Conservation (phyloP, 2,113 vertebrate species). For the Sitta europaea region DNA sequence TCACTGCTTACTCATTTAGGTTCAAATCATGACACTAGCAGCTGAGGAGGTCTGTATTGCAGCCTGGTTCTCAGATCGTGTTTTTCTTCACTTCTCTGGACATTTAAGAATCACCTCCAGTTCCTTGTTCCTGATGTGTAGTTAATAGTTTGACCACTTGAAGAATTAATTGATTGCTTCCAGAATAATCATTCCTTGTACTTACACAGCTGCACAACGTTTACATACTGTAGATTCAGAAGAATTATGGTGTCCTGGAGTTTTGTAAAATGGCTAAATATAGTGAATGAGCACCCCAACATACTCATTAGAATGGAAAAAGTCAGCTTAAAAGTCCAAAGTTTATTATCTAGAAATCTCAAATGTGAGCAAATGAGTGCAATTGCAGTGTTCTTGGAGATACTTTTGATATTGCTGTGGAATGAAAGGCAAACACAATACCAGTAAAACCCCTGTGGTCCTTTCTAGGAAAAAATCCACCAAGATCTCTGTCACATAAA, state of each 20-base stretch:
- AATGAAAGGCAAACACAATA: neutral
- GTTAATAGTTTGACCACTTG: neutral
- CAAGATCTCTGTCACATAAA: neutral
- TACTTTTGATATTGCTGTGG: neutral
- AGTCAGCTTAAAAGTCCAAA: neutral
- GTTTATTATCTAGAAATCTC: neutral
- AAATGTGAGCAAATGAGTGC: neutral
- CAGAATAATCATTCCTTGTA: neutral
- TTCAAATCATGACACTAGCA: neutral
- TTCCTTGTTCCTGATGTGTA: neutral
- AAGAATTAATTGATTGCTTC: neutral
- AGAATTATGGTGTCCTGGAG: neutral
- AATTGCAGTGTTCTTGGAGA: neutral
- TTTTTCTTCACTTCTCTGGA: neutral
- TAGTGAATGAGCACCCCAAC: neutral
- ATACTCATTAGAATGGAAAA: neutral
- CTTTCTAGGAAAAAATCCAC: neutral
- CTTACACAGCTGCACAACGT: neutral
- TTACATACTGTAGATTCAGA: neutral
- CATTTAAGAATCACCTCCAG: neutral
- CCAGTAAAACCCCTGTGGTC: neutral
- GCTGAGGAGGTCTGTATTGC: neutral
- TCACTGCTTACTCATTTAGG: neutral
- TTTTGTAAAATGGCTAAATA: neutral
- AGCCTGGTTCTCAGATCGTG: neutral